Base-by-base conservation (phyloP, 2,113 vertebrate species). In the Platycercus adscitus region DNA sequence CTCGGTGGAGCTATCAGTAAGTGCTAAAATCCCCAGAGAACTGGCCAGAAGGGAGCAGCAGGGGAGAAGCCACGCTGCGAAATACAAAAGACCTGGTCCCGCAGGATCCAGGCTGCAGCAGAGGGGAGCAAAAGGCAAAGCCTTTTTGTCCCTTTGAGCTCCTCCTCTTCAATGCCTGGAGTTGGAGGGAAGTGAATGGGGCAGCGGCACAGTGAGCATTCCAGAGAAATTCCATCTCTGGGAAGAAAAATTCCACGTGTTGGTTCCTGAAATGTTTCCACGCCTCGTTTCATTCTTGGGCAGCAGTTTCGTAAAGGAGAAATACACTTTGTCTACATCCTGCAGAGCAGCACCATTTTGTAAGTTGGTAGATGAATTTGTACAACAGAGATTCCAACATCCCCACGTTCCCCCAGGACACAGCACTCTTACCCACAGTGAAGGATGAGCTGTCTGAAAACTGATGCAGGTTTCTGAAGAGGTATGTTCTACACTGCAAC, bases 211-310 rank as follows among this genome's bases (percentile, higher is more conserved):
- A n/a, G 69, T 53, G 50, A 93, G 61, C 92, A 96, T 93, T 93
- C 83, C 94, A 85, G 24, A 89, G 77, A 92, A 88, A 95, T 92
- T 95, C 93, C 81, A 76, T 41, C 86, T 84, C 72, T 53, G n/a
- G 20, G 60, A 39, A 52, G 64, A 70, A 94, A 72, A 44, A 55
- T 2, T 49, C 56, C 60, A 89, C 0, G 0, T 70, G 55, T 61
- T 83, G 12, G 73, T 93, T 86, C 92, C 83, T 70, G 35, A 89
- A 93, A 46, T 46, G 72, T 43, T 81, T 83, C 68, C 23, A 39
- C 18, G 33, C 29, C 61, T 83, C 56, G 35, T 65, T 88, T 86
- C 20, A 46, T 39, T 81, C 28, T n/a, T 37, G 47, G n/a, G 46
- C 50, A 44, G 79, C 35, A 69, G 28, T 55, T 89, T 85, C 79